Evolutionary conservation across 2,113 vertebrate species (phyloP).

Genomic region (Xiphophorus hellerii): DNA sequence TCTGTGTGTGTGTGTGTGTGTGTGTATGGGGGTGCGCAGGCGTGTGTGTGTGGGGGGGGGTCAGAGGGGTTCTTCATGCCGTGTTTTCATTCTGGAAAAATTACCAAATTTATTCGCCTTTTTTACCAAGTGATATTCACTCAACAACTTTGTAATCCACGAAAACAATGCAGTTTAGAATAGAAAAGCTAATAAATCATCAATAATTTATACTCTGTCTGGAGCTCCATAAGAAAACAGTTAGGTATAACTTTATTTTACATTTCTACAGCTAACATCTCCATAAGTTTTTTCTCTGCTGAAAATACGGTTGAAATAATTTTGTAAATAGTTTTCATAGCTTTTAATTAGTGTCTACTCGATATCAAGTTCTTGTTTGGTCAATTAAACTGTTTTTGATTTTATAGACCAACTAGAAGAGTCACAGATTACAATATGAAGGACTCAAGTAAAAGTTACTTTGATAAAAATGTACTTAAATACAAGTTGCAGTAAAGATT

Average conservation of each 20-base stretch:
- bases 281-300: neutral
- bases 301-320: no score
- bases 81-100: neutral
- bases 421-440: no score
- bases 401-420: neutral
- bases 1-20: neutral
- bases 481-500: no score
- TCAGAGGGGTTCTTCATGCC: neutral
- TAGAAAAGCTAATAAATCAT: conserved; percentile 64
- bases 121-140: conserved; percentile 6
- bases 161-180: conserved; percentile 11
- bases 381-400: neutral
- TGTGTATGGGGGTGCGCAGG: no score
- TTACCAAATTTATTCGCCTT: neutral
- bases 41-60: no score
- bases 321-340: no score
- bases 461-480: no score
- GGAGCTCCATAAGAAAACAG: conserved; percentile 59
- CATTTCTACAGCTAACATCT: no score
- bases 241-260: conserved; percentile 22
- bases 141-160: neutral
- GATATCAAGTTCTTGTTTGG: neutral
- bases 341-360: neutral
- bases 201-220: conserved; percentile 75
- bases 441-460: no score